Evolutionary conservation across 2,797 vertebrate species (phyloP), one percentile per base, ranked within the genome.

Genomic region (Lateolabrax maculatus): DNA sequence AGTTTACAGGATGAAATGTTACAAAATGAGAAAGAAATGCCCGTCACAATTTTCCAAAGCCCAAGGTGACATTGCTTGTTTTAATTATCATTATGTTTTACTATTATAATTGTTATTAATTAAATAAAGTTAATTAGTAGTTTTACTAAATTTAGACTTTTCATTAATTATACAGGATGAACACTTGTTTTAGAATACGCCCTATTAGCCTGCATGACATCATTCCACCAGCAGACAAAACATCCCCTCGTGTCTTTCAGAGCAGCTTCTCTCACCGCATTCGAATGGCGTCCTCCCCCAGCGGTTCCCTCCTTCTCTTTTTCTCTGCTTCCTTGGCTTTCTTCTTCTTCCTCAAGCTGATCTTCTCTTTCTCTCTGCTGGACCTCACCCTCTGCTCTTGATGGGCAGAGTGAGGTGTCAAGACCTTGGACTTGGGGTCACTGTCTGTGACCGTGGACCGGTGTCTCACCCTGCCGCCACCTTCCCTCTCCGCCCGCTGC

Each of bases 261-360:
- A 62, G 18, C 68, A 25, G 16, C 58, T 46, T 9, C 41, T 76
- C 96, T 96, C 88, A 97, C 97, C 96, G 91, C 91, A 97, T 96
- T 11, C 96, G 86, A 0, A 97, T 96, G 72, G 96, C 95, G 6
- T 98, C 97, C 91, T 98, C 96, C 8, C 97, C 97, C n/a, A 97
- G 91, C 0, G 97, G 97, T 18, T 97, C 97, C 71, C 96, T 92
- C 48, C 97, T 92, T 21, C 94, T 93, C 80, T 93, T 96, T 8
- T 95, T 96, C 44, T 96, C 94, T 0, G 93, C 89, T 70, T 96
- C 95, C 83, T 95, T 95, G 2, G 87, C 92, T 80, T 94, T 96
- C 88, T 95, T 95, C 87, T 94, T 96, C 37, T 95, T 95, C 87
- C 92, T 94, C 77, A 93, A 62, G 52, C 84, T 85, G 61, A 75